Base-by-base conservation (phyloP, 1,140 invertebrate species). In the Andricus grossulariae region DNA sequence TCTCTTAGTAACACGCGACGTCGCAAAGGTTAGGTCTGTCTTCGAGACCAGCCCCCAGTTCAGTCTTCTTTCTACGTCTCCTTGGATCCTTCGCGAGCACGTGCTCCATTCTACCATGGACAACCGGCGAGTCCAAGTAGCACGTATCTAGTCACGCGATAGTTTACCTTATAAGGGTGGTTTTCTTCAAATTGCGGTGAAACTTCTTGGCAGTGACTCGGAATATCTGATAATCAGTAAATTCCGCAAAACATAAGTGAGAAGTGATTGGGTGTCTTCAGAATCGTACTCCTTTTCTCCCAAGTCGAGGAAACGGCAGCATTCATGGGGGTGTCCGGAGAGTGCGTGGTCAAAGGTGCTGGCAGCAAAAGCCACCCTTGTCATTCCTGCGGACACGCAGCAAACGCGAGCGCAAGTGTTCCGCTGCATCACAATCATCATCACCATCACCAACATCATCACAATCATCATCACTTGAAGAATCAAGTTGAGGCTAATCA, bases 321-420 rank as follows among this genome's bases (percentile, higher is more conserved):
- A 85, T 89, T 86, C 80, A 91, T 92, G 91, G 91, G 91, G 87
- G 90, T 91, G 83, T 90, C 89, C 78, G 89, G 88, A 82, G 90
- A 90, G 86, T 90, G 90, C 85, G 89, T 86, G 83, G 84, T 91
- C 81, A 87, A 88, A 80, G 86, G 82, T 77, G 82, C 86, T 73
- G 84, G 85, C 84, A 89, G 84, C 83, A 90, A 87, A 81, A 87
- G 87, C 81, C 90, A 90, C 78, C 87, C 88, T 83, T 90, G 89
- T 84, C 89, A 89, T 75, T 90, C 88, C 83, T 89, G 89, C 83
- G 80, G 83, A 74, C 87, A 87, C 83, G 84, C 85, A 77, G 80
- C 83, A 54, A 89, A 84, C 74, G 82, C 83, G 66, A 86, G 82
- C 73, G 80, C 85, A 71, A 86, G 82, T 78, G 82, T 87, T 71